Evolutionary conservation across 2,888 invertebrate genomes (phyloP).

Genomic region (Halictus quadricinctus): DNA sequence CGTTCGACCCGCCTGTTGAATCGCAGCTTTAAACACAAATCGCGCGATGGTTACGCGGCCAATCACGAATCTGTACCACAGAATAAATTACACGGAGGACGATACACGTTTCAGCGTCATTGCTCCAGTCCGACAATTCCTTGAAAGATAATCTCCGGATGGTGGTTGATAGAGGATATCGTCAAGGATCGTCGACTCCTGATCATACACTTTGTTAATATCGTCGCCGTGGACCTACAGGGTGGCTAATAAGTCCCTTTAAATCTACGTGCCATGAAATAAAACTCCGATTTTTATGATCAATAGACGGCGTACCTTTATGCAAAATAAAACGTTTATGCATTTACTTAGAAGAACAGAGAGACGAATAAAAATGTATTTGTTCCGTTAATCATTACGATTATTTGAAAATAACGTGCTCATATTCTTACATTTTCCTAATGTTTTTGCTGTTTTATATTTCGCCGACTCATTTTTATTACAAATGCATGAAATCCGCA

Average conservation of each 20-base stretch:
- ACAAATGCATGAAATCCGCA: too few species aligned
- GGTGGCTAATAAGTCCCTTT: background rate
- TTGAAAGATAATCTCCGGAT: constrained; percentile 31
- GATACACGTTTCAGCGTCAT: constrained; percentile 37
- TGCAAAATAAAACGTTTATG: background rate
- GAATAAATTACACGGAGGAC: constrained; percentile 48
- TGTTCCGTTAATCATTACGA: too few species aligned
- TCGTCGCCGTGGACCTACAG: background rate
- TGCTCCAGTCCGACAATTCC: constrained; percentile 33
- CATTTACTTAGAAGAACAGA: too few species aligned
- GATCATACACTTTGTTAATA: background rate
- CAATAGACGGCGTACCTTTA: background rate
- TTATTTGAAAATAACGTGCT: too few species aligned
- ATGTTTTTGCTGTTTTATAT: too few species aligned
- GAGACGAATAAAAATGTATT: too few species aligned
- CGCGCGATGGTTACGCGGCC: constrained; percentile 27
- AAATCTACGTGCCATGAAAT: too few species aligned
- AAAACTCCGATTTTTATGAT: too few species aligned
- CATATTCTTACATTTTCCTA: too few species aligned
- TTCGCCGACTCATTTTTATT: too few species aligned
- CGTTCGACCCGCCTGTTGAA: constrained; percentile 27
- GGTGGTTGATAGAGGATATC: constrained; percentile 26
- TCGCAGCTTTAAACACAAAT: constrained; percentile 55
- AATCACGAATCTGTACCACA: constrained; percentile 43
- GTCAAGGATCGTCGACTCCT: constrained; percentile 11